Conservation (phyloP, 2,888 invertebrate genomes). For the Dryocosmus kuriphilus region DNA sequence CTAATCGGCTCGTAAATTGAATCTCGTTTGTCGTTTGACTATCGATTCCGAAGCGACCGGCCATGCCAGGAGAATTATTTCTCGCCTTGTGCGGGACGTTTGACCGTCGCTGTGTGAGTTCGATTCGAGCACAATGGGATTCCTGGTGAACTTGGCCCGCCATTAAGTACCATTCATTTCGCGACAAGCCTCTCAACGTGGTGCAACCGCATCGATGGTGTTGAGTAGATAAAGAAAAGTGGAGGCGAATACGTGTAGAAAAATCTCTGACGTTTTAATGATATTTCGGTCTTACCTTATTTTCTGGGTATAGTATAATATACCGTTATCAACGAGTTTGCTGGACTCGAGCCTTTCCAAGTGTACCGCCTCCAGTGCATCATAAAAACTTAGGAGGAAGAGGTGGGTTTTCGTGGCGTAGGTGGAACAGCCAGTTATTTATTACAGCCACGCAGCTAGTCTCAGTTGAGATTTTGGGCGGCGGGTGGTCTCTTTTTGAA, state of each 20-base stretch:
- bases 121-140: background rate
- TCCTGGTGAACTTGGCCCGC: constrained; percentile 4
- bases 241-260: background rate
- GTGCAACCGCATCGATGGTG: background rate
- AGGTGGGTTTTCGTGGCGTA: constrained; percentile 49
- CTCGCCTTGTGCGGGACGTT: constrained; percentile 11
- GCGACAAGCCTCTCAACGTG: background rate
- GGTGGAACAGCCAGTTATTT: constrained; percentile 62
- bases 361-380: constrained; percentile 32
- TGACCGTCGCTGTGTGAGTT: background rate
- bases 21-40: constrained; percentile 20
- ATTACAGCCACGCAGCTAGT: constrained; percentile 60
- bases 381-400: constrained; percentile 29
- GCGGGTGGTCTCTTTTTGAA: constrained; percentile 35
- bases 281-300: constrained; percentile 10
- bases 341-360: constrained; percentile 6
- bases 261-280: constrained; percentile 13
- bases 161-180: constrained; percentile 16
- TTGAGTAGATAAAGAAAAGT: constrained; percentile 8
- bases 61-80: constrained; percentile 11
- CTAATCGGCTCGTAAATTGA: constrained; percentile 23
- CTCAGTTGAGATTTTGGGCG: constrained; percentile 61
- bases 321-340: constrained; percentile 28
- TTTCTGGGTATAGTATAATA: constrained; percentile 12
- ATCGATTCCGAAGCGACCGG: constrained; percentile 16